Percentiles rank a stretch among this genome's conserved stretches.
phyloP scores from a whole-genome alignment of 2,113 vertebrate genomes.

The Varanus salvator region DNA sequence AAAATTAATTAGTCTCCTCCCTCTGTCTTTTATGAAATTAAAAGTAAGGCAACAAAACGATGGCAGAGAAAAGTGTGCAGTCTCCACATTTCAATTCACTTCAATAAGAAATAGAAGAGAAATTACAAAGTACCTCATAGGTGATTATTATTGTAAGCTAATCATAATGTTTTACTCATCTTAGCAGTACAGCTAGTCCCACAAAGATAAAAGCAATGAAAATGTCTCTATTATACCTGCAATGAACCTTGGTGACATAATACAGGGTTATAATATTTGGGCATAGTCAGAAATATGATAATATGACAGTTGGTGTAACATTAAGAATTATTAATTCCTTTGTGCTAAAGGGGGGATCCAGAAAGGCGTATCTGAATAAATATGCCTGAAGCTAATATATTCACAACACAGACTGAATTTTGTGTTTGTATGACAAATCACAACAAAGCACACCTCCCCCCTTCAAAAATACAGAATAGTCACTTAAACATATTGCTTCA shows the following conservation, averaged over 20 bases:
- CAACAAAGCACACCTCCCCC: neutral
- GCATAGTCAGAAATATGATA: neutral
- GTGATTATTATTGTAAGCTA: neutral
- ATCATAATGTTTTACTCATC: neutral
- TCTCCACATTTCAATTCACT: conserved; percentile 10
- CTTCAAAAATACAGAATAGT: neutral
- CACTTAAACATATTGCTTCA: neutral
- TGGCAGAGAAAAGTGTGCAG: conserved; percentile 26
- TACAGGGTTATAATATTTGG: neutral
- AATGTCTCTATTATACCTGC: neutral
- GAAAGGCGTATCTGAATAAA: neutral
- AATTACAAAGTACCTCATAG: conserved; percentile 19
- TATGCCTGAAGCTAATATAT: neutral
- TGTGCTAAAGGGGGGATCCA: neutral
- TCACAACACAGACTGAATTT: conserved; percentile 13
- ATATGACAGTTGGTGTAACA: neutral
- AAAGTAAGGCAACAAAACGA: conserved; percentile 30
- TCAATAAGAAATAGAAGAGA: conserved; percentile 14
- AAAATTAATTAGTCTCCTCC: conserved; percentile 40
- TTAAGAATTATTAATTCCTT: neutral
- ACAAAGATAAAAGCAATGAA: conserved; percentile 22
- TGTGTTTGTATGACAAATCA: neutral
- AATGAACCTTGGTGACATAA: conserved; percentile 17
- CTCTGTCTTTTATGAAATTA: conserved; percentile 43
- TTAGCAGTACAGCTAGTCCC: conserved; percentile 14